Evolutionary conservation across 2,113 vertebrate genomes (phyloP).

Genomic region (Xenus cinereus): DNA sequence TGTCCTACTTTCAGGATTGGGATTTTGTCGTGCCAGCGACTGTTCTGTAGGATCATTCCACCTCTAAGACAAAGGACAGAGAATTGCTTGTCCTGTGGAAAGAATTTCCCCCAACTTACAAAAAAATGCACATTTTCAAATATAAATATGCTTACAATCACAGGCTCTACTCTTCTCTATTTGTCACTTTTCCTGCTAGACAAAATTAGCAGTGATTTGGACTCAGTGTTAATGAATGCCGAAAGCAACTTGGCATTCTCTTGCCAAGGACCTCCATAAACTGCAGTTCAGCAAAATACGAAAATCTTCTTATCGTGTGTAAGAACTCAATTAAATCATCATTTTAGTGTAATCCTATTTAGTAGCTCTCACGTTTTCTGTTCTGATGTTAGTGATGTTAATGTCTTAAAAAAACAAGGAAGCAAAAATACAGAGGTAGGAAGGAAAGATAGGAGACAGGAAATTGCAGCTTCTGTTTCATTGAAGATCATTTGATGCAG

Average conservation of each 20-base stretch:
- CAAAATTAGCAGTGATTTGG: not conserved
- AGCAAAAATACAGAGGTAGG: not conserved
- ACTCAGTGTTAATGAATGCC: not conserved
- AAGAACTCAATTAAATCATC: constrained; percentile 30
- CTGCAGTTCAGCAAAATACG: not conserved
- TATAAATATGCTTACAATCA: not conserved
- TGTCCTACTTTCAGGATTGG: constrained; percentile 27
- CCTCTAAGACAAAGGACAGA: not conserved
- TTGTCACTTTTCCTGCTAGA: not conserved
- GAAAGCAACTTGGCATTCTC: not conserved
- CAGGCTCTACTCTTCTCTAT: not conserved
- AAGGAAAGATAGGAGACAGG: not conserved
- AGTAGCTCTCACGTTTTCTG: not conserved
- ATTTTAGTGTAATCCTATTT: constrained; percentile 15
- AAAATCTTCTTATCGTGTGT: not conserved
- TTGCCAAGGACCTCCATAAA: not conserved
- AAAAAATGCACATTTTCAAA: not conserved
- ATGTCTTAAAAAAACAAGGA: not conserved
- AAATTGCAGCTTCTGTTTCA: not conserved
- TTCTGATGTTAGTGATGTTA: not conserved
- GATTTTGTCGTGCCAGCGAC: constrained; percentile 31
- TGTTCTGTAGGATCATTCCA: not conserved
- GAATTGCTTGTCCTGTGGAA: not conserved
- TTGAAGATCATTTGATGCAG: accelerated
- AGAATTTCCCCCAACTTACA: not conserved